Base-by-base conservation (phyloP, 2,113 vertebrate genomes). In the Heterocephalus glaber region DNA sequence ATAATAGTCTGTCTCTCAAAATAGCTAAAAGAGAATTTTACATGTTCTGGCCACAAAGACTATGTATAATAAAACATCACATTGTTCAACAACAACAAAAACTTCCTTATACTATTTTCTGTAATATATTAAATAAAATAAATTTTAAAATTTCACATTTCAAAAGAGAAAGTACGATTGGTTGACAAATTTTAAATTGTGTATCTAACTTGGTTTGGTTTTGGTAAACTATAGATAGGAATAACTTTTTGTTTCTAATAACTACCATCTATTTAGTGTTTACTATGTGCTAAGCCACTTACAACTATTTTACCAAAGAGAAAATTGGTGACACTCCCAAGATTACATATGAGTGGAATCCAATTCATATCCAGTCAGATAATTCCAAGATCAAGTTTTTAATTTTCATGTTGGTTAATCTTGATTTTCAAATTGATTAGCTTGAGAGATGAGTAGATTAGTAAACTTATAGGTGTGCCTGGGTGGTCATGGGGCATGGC, bases 191-290 rank as follows among this genome's bases (percentile, higher is more conserved):
- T 68, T 60, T n/a, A 85, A 92, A 85, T 77, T n/a, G 44, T n/a
- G 8, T n/a, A 65, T 82, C 70, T 49, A 17, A 74, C 65, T 92
- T 86, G 52, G 26, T 83, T 88, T 72, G 38, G 80, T 77, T 24
- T 79, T 89, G 52, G 7, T 47, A 49, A 65, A 63, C n/a, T 44
- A 20, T n/a, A 77, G 68, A 63, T 70, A 24, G 19, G 85, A 54
- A 85, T 82, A 35, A 70, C 7, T 74, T 82, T 91, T 87, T 81
- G 76, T 91, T 87, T 14, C 60, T 41, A 84, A 63, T 65, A 86
- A 61, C 54, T 76, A 65, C 30, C 41, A 38, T 44, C 86, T 52
- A 74, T 20, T 41, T 41, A 89, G 26, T 24, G 38, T 77, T 63
- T 82, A 54, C 76, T 80, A 60, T 86, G 66, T 90, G 47, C 26